Evolutionary conservation across 2,113 vertebrate genomes (phyloP).

Genomic region (Tonatia bakeri): DNA sequence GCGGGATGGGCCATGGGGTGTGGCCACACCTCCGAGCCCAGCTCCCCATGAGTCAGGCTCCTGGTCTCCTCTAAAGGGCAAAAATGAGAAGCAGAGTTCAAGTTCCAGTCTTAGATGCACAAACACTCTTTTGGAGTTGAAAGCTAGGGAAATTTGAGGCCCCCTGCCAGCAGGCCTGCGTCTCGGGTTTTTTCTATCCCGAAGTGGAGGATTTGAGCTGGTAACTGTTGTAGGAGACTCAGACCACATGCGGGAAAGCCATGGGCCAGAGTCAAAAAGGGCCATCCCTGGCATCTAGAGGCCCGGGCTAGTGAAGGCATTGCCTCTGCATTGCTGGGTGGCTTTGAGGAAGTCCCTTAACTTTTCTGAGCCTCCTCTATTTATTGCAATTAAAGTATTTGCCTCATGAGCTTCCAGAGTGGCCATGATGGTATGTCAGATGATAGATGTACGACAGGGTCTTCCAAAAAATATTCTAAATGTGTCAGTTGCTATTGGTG

Average conservation of each 20-base stretch:
- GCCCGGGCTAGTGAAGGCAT: neutral
- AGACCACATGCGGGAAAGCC: neutral
- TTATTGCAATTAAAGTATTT: too few relatives aligned
- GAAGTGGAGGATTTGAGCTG: neutral
- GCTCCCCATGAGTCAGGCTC: neutral
- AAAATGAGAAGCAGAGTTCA: neutral
- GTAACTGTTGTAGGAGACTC: neutral
- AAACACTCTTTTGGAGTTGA: neutral
- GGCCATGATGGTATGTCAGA: neutral
- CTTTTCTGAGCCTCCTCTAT: neutral
- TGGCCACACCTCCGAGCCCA: neutral
- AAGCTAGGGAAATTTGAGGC: neutral
- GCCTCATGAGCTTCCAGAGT: neutral
- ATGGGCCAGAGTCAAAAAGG: neutral
- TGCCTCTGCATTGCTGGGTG: accelerated
- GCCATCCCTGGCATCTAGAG: neutral
- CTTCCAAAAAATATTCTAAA: neutral
- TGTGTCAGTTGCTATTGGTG: neutral
- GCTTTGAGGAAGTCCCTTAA: neutral
- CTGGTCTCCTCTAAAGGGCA: neutral
- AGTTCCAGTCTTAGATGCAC: neutral
- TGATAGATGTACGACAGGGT: accelerated
- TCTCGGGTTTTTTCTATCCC: neutral
- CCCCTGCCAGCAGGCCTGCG: neutral
- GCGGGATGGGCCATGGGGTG: neutral